Base-by-base conservation (phyloP, 2,113 vertebrate species). In the Pterophyllum scalare region DNA sequence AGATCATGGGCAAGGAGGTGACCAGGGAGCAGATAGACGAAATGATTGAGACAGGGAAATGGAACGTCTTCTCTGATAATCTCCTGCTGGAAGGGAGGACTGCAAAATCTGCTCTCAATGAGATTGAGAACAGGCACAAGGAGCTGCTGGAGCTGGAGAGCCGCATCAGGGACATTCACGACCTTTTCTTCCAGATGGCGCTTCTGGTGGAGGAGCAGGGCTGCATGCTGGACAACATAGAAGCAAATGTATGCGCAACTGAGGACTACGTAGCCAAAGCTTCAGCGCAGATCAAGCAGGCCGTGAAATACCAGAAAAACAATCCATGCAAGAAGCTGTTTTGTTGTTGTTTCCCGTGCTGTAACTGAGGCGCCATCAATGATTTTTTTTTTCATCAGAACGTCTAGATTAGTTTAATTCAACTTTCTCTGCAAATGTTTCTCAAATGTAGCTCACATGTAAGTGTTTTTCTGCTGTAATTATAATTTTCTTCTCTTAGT, bases 1-100 rank as follows among this genome's bases (percentile, higher is more conserved):
- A 99, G 94, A 99, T 99, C 91, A 97, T 99, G 98, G 98, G 98
- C 77, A 97, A 97, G 85, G 97, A 98, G 46, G 94, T 99, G 76
- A 98, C 95, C 58, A 87, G 96, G 12, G 96, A 97, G 59, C 97
- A 99, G 95, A 97, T 99, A 3, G 98, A 99, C 60, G 97, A 98
- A 85, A 99, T 99, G 97, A 96, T 98, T 2, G 98, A 99, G 94
- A 97, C 97, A 65, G 97, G 97, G 67, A 98, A 96, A 91, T 99
- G 98, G 97, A 98, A 98, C 10, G 96, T 99, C 38, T 99, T 99
- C 94, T 97, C 98, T 0, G 98, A 97, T 79, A 97, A 98, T 89
- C 93, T 98, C 64, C 92, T 99, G 78, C 95, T 97, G 0, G 98
- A 99, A 2, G 96, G 97, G 4, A 96, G 96, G 92, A 95, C 95